Base-by-base conservation (phyloP, 2,888 invertebrate species). In the Conchocele bisecta region DNA sequence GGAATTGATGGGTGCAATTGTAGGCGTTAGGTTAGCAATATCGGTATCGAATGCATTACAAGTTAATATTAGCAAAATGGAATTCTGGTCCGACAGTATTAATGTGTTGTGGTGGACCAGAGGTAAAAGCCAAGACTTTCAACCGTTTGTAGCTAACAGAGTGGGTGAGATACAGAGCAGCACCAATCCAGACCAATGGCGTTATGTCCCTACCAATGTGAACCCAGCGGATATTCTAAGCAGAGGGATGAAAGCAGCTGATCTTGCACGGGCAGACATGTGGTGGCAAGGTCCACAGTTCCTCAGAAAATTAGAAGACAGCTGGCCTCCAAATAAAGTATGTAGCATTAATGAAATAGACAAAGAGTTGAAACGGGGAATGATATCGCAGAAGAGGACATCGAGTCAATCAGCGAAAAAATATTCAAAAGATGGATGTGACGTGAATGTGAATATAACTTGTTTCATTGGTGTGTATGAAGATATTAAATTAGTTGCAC, bases 141-240 rank as follows among this genome's bases (percentile, higher is more conserved):
- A 77, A 39, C 35, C 70, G 20, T 79, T 81, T 64, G 71, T 78
- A 11, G 69, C 75, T 0, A 77, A 83, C 54, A 58, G 79, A n/a
- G 61, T 77, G n/a, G 67, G 67, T 3, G 65, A 79, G 59, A 77
- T 82, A 20, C 79, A 79, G n/a, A 53, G n/a, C 13, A 15, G 24
- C n/a, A 61, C 70, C 3, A 54, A 60, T 15, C 66, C 73, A 7
- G 24, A 50, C 2, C 73, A 74, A 17, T 74, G 70, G 70, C 39
- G 67, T 5, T 48, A 69, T 48, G 57, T 70, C 15, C 64, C 66
- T 7, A 46, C 50, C 3, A 35, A 6, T n/a, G 29, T 35, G 9
- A 64, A 74, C 37, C 56, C 56, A n/a, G 59, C 68, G 3, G 64
- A 74, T 44, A n/a, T 39, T 3, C 7, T 33, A 31, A 54, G 28